phyloP scores from a whole-genome alignment of 2,888 invertebrate species.

The Drosophila recens region DNA sequence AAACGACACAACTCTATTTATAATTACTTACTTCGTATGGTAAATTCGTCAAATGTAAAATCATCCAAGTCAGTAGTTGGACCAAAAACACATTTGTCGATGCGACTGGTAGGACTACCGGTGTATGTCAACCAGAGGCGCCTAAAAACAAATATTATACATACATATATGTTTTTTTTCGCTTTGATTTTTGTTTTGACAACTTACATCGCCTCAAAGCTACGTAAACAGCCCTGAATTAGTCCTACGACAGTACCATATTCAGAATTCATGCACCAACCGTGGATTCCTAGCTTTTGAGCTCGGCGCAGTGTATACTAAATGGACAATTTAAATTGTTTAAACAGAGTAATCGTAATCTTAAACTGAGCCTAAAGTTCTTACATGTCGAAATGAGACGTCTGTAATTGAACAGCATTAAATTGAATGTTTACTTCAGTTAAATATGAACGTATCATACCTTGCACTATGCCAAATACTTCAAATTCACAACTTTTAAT shows the following conservation, averaged over 20 bases:
- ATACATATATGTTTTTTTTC: background rate
- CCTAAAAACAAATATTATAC: conserved; percentile 63
- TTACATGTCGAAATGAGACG: conserved; percentile 76
- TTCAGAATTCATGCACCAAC: conserved; percentile 89
- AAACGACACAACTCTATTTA: too few species aligned
- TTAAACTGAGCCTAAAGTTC: background rate
- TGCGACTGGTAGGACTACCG: conserved; percentile 91
- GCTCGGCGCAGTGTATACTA: conserved; percentile 86
- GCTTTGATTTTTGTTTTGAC: background rate
- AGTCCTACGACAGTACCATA: conserved; percentile 87
- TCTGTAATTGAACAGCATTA: conserved; percentile 44
- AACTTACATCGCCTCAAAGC: conserved; percentile 86
- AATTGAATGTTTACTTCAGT: background rate
- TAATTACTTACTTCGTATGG: conserved; percentile 81
- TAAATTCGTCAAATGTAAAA: conserved; percentile 86
- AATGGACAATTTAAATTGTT: conserved; percentile 5
- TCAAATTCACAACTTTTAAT: conserved; percentile 78
- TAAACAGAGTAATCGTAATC: background rate
- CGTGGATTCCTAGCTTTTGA: conserved; percentile 86
- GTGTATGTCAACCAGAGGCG: conserved; percentile 86
- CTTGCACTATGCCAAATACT: conserved; percentile 84
- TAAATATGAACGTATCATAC: conserved; percentile 58
- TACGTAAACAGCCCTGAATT: conserved; percentile 86
- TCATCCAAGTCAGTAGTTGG: conserved; percentile 87
- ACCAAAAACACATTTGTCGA: conserved; percentile 90